Conservation (phyloP, 2,797 vertebrate genomes). For the Mustela erminea region DNA sequence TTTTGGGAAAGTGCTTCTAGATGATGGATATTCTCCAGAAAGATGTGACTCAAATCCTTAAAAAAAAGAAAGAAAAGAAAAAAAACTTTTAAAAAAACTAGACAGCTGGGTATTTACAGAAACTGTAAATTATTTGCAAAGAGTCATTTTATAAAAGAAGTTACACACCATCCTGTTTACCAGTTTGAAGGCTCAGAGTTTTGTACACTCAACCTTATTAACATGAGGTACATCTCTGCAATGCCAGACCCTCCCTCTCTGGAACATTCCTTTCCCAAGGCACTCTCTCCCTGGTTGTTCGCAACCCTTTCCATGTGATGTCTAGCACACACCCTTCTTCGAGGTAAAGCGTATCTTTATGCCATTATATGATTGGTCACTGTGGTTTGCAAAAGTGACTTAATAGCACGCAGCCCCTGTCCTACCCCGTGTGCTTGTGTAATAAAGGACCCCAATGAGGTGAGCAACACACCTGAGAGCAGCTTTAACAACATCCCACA, state of each 20-base stretch:
- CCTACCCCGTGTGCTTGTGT: not conserved
- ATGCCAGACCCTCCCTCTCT: not conserved
- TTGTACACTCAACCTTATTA: not conserved
- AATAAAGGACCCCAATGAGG: conserved; percentile 33
- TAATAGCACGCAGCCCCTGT: not conserved
- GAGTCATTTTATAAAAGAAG: conserved; percentile 19
- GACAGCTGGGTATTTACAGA: conserved; percentile 30
- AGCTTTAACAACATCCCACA: not conserved
- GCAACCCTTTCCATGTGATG: not conserved
- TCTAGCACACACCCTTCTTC: not conserved
- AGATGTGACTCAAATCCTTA: conserved; percentile 40
- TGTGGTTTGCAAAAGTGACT: conserved; percentile 52
- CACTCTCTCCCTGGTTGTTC: not conserved
- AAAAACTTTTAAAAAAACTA: not conserved
- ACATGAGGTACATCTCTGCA: not conserved
- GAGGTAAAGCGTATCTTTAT: conserved; percentile 1
- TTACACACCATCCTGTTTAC: conserved; percentile 1
- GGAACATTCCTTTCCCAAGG: conserved; percentile 31
- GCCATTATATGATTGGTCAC: not conserved
- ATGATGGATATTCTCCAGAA: conserved; percentile 46
- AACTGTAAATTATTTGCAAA: conserved; percentile 42
- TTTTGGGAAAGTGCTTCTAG: conserved; percentile 17
- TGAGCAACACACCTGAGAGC: conserved; percentile 4
- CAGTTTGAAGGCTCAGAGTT: conserved; percentile 5
- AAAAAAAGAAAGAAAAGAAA: not conserved